Conservation (phyloP, 53 echinoderm and acorn worm species). For the Luidia sarsii region DNA sequence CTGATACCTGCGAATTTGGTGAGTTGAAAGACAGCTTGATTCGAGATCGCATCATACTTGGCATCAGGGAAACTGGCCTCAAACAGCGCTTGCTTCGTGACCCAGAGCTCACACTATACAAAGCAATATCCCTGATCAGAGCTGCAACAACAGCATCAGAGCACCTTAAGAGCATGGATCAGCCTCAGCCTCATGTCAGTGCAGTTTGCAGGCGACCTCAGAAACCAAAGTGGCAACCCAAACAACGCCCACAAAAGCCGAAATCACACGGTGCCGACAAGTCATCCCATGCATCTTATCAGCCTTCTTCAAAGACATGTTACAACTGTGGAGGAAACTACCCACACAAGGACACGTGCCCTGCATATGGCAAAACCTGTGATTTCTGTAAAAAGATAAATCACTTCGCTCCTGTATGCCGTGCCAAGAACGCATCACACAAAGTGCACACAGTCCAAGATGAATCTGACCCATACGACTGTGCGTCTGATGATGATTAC, state of each 20-base stretch:
- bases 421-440: neutral
- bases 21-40: conserved; percentile 33
- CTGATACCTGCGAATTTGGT: conserved; percentile 56
- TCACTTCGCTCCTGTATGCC: conserved; percentile 54
- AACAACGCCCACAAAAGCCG: neutral
- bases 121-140: conserved; percentile 23
- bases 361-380: conserved; percentile 61
- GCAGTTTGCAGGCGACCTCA: neutral
- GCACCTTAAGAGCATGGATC: conserved; percentile 18
- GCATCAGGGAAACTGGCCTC: conserved; percentile 16
- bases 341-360: conserved; percentile 38
- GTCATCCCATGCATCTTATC: too few species aligned
- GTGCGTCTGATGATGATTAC: conserved; percentile 16
- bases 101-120: conserved; percentile 45
- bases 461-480: neutral
- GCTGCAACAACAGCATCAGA: conserved; percentile 25
- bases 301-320: neutral
- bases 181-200: neutral
- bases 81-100: conserved; percentile 48
- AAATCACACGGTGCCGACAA: too few species aligned
- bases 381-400: conserved; percentile 40
- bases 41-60: conserved; percentile 48
- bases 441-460: conserved; percentile 2
- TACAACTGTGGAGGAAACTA: conserved; percentile 24
- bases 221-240: neutral